Conservation (phyloP, 2,797 vertebrate genomes). For the Cyclura pinguis region DNA sequence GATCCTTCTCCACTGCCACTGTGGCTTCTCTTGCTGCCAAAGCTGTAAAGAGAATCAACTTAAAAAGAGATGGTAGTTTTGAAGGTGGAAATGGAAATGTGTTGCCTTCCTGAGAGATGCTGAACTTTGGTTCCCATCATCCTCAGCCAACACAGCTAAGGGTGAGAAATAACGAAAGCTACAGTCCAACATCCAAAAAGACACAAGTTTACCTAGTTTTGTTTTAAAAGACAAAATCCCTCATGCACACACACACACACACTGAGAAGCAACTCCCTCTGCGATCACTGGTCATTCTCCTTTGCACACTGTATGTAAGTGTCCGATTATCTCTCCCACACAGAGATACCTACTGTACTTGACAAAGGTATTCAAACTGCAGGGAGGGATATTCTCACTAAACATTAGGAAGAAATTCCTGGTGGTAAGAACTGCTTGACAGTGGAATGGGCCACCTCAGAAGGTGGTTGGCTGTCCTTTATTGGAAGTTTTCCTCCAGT, state of each 20-base stretch:
- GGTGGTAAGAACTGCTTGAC: too few species aligned
- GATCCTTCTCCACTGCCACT: background rate
- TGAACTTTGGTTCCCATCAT: background rate
- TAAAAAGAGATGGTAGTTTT: background rate
- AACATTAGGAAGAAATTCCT: too few species aligned
- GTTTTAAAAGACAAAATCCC: background rate
- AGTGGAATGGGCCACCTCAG: too few species aligned
- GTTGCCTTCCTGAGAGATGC: background rate
- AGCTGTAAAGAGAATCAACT: background rate
- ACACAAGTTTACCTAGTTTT: background rate
- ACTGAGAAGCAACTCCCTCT: background rate
- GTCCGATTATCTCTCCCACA: too few species aligned
- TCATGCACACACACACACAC: too few species aligned
- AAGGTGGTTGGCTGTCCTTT: too few species aligned
- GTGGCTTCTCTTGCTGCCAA: background rate
- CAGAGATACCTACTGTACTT: too few species aligned
- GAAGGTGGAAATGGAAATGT: background rate
- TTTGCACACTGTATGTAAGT: background rate
- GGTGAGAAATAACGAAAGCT: background rate
- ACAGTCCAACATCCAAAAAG: background rate
- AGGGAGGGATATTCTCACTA: too few species aligned
- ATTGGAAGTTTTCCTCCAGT: too few species aligned
- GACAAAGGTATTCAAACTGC: too few species aligned
- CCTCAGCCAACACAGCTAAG: background rate
- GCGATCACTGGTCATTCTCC: background rate